phyloP scores from a whole-genome alignment of 2,797 vertebrate species.

The Gambelia wislizenii region DNA sequence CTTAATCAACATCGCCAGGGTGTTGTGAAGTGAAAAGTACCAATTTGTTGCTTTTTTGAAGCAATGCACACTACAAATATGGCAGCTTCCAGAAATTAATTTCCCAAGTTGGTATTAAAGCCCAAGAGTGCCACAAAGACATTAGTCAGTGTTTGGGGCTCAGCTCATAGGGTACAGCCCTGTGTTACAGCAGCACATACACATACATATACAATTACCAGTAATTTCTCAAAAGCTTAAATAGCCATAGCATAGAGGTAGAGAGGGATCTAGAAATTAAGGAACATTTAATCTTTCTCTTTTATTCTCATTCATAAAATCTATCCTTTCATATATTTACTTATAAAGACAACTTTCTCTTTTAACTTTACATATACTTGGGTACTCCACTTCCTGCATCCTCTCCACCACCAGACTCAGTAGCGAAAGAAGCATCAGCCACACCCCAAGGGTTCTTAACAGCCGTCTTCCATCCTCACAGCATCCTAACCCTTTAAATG shows the following conservation, averaged over 20 bases:
- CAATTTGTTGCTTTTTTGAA: not conserved
- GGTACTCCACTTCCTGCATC: not conserved
- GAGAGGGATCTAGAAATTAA: slow-evolving; percentile 28
- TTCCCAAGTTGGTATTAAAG: not conserved
- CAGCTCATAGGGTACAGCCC: slow-evolving; percentile 22
- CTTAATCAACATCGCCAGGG: not conserved
- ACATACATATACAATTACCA: slow-evolving; percentile 26
- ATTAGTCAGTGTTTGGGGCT: not conserved
- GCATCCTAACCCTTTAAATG: not conserved
- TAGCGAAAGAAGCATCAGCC: slow-evolving; percentile 25
- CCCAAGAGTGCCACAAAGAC: not conserved
- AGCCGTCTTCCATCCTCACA: slow-evolving; percentile 28
- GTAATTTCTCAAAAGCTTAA: slow-evolving; percentile 58
- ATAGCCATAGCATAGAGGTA: slow-evolving; percentile 50
- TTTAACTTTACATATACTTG: not conserved
- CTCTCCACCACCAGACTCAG: not conserved
- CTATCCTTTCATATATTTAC: slow-evolving; percentile 36
- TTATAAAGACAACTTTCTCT: not conserved
- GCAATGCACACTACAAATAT: not conserved
- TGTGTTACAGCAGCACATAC: slow-evolving; percentile 42
- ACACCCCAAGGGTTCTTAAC: slow-evolving; percentile 50
- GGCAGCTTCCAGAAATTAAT: slow-evolving; percentile 23
- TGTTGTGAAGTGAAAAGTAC: not conserved
- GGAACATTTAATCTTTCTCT: slow-evolving; percentile 15
- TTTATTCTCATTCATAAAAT: not conserved